Evolutionary conservation across 2,797 vertebrate species (phyloP).

Genomic region (Lutjanus campechanus): DNA sequence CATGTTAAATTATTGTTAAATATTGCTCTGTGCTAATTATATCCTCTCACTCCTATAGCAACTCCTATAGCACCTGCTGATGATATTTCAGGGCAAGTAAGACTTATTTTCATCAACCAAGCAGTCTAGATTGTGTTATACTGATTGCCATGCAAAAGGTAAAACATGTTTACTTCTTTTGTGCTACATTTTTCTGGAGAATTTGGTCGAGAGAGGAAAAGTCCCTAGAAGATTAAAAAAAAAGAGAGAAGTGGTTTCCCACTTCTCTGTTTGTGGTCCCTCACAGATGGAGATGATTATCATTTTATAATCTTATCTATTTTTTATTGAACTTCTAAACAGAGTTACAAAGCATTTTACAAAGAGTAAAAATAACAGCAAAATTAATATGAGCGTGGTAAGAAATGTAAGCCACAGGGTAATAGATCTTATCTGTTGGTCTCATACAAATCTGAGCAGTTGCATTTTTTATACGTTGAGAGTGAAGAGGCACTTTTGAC

Average conservation of each 20-base stretch:
- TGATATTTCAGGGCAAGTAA: conserved; percentile 14
- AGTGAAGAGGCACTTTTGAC: neutral
- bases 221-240: too few relatives aligned
- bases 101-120: neutral
- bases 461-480: conserved; percentile 4
- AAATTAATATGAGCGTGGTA: neutral
- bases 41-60: neutral
- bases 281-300: conserved; percentile 18
- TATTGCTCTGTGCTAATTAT: conserved; percentile 26
- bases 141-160: neutral
- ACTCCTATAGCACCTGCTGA: conserved; percentile 21
- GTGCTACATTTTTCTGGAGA: neutral
- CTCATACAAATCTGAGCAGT: neutral
- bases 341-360: neutral
- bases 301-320: conserved; percentile 19
- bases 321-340: conserved; percentile 8
- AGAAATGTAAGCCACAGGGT: conserved; percentile 24
- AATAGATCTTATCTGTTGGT: conserved; percentile 25
- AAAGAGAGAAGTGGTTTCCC: neutral
- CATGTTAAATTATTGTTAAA: conserved; percentile 28
- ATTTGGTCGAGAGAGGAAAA: neutral
- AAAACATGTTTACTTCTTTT: conserved; percentile 13
- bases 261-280: neutral
- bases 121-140: neutral
- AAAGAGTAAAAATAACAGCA: conserved; percentile 14